Evolutionary conservation across 2,113 vertebrate species (phyloP), one percentile per base, ranked within the genome.

Genomic region (Porphyrio hochstetteri): DNA sequence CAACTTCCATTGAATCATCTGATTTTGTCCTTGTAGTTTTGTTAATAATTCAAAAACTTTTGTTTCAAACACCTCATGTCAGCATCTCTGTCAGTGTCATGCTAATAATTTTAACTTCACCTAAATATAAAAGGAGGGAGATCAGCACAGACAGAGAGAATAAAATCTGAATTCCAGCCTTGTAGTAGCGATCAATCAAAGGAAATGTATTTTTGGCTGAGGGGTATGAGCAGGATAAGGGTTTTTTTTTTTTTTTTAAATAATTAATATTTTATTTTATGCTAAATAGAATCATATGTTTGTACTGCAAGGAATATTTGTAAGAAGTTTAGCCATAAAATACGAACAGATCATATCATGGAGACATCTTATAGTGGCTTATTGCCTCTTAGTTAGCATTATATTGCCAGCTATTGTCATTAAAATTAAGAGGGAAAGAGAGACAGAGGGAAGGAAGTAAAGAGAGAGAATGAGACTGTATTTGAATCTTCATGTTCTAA

Each of bases 11-110:
- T 77, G 95, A 97, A 96, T 97, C 61, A 74, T 92, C 83, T 85
- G 75, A 96, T 96, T 96, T 84, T 96, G 81, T 72, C 96, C 92
- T 97, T 98, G 96, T 77, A 90, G 74, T 93, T 97, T 92, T 15
- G 3, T 97, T 97, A 97, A 97, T 96, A 98, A 97, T 97, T 98
- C 77, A 97, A 88, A 97, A 92, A 81, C 91, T 95, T 96, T 97
- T 96, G 60, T 90, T 97, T 96, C 72, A 90, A 96, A 86, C 9
- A 75, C 50, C 25, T 83, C 56, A 70, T 57, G 68, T 97, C 95
- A 97, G 95, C 94, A 90, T 83, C 74, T 96, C 84, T 97, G 93
- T 90, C 84, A 94, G 87, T 11, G 11, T 96, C 85, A 86, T 74
- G 79, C 33, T 98, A 95, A 96, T 96, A 93, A 88, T 28, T 65